Base-by-base conservation (phyloP, 2,888 invertebrate genomes). In the Ormia ochracea region DNA sequence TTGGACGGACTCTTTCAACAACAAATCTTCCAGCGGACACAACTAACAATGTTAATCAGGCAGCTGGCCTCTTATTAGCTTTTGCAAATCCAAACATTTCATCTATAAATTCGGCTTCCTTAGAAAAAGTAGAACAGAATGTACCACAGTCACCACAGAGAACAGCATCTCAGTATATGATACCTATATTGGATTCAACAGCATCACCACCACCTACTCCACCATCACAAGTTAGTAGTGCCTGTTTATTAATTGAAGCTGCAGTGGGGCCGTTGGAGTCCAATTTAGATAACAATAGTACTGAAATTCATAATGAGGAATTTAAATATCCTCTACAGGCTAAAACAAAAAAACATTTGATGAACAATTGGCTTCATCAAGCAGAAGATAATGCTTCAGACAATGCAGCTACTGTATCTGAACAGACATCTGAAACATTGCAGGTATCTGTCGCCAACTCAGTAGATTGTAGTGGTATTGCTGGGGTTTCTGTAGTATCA, bases 361-460 rank as follows among this genome's bases (percentile, higher is more conserved):
- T 96, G 92, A 96, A 94, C 81, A 96, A 96, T 87, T 97, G 97
- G 97, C 90, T 96, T 65, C 95, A 94, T 84, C 94, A 96, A 85
- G 93, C 94, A 3, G 87, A 86, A 36, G 80, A 79, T 45, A 56
- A 17, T 68, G 82, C 73, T 17, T 7, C 66, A 6, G 77, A 50
- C 7, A 65, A 19, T 43, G 31, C 12, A 7, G 14, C 10, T 36
- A 5, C 21, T 10, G 14, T 36, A 33, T 0, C 61, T 9, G 54
- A 48, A 23, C 36, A 45, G 7, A 59, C 26, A 5, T 7, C 45
- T 2, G 45, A 78, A 36, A 4, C 43, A 28, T 14, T 33, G 12
- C 50, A 81, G 19, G 36, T 56, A 9, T 14, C 65, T 9, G 10
- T 26, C 17, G n/a, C 23, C 19, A 21, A 50, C 21, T 19, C 63